Percentiles rank a stretch among this genome's conserved stretches.
Conservation (phyloP, 2,113 vertebrate genomes). For the Seriola dumerili region DNA sequence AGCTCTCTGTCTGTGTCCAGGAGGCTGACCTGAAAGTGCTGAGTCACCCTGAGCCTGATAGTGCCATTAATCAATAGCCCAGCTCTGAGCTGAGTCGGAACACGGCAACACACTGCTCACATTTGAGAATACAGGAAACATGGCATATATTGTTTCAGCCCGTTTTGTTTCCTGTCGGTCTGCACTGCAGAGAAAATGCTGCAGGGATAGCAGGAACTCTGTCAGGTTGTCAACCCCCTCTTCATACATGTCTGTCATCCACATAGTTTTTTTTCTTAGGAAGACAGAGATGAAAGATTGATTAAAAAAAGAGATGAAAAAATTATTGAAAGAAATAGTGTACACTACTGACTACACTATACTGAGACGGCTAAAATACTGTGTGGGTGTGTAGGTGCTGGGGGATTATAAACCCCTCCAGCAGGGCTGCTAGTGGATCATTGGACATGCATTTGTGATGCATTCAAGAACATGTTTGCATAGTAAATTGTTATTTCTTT, state of each 20-base stretch:
- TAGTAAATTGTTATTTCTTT: not conserved
- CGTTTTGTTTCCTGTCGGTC: constrained; percentile 12
- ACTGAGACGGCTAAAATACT: not conserved
- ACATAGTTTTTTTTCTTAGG: not conserved
- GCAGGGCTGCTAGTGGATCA: not conserved
- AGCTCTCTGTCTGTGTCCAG: constrained; percentile 12
- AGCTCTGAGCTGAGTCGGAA: constrained; percentile 26
- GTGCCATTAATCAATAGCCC: constrained; percentile 58
- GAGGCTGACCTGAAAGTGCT: constrained; percentile 47
- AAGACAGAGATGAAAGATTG: no score
- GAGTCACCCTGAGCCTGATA: constrained; percentile 52
- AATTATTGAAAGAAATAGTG: no score
- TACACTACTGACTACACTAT: not conserved
- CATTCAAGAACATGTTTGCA: not conserved
- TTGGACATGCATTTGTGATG: not conserved
- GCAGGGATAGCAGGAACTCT: not conserved
- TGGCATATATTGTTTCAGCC: not conserved
- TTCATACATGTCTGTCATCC: not conserved
- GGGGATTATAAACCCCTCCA: not conserved
- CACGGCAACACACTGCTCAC: constrained; percentile 28
- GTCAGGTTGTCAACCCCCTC: not conserved
- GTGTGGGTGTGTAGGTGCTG: not conserved
- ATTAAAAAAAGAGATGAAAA: no score
- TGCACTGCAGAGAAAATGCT: not conserved
- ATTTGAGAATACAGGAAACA: constrained; percentile 12